Conservation (phyloP, 1,140 invertebrate genomes). For the Lordiphosa collinella region DNA sequence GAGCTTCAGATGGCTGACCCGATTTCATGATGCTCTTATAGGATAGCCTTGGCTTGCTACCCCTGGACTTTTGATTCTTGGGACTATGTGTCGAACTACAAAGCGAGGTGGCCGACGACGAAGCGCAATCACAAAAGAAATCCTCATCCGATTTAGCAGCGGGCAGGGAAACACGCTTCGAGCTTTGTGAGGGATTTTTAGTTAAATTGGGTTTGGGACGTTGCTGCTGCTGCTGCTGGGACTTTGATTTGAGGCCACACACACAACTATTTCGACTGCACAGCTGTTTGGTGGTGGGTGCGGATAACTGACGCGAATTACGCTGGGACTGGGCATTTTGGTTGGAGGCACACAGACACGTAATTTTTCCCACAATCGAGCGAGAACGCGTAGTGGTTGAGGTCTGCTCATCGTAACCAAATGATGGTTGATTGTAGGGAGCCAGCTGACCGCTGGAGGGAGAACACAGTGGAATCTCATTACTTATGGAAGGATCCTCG, state of each 20-base stretch:
- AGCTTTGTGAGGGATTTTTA: neutral
- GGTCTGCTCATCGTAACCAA: constrained; percentile 27
- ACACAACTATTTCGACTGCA: neutral
- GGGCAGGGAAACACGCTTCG: neutral
- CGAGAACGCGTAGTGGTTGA: constrained; percentile 38
- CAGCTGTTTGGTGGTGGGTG: neutral
- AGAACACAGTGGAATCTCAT: neutral
- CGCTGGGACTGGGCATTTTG: too few species aligned
- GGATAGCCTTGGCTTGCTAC: neutral
- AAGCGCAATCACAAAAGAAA: neutral
- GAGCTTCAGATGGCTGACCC: neutral
- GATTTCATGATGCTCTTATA: neutral
- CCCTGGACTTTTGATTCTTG: neutral
- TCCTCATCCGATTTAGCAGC: neutral
- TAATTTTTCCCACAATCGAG: constrained; percentile 46
- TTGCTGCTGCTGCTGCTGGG: neutral
- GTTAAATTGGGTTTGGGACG: neutral
- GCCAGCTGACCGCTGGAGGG: neutral
- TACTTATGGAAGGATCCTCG: neutral
- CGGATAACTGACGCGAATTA: too few species aligned
- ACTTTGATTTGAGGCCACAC: neutral
- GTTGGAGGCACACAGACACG: constrained; percentile 34
- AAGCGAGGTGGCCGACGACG: neutral
- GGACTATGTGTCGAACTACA: too few species aligned
- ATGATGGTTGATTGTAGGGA: constrained; percentile 11